Evolutionary conservation across 1,140 invertebrate genomes (phyloP).

Genomic region (Hycleus phaleratus): DNA sequence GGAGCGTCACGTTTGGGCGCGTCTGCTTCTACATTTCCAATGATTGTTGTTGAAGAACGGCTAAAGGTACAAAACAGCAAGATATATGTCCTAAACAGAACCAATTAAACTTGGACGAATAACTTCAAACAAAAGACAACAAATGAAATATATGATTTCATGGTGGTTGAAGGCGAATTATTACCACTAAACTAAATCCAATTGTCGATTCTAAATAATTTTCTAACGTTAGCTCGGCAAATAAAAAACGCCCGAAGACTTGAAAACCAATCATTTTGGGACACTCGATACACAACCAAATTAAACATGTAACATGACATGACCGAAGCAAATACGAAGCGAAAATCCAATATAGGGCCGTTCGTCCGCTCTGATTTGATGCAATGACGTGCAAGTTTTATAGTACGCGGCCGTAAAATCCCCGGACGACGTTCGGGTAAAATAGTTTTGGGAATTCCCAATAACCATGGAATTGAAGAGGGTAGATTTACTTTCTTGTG

Average conservation of each 20-base stretch:
- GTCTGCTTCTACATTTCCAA: too few species aligned
- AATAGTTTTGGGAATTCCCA: slow-evolving; percentile 7
- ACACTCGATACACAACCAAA: slow-evolving; percentile 3
- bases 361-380: slow-evolving; percentile 15
- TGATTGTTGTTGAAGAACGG: too few species aligned
- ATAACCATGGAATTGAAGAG: neutral
- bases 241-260: neutral
- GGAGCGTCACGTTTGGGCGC: too few species aligned
- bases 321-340: slow-evolving; percentile 1
- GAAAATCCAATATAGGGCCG: slow-evolving; percentile 20
- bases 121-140: slow-evolving; percentile 9
- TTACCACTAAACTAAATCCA: neutral
- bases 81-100: slow-evolving; percentile 11
- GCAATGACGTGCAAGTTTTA: slow-evolving; percentile 13
- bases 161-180: slow-evolving; percentile 2
- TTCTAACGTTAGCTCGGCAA: too few species aligned
- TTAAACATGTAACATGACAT: slow-evolving; percentile 12
- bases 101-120: slow-evolving; percentile 19
- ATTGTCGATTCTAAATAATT: too few species aligned
- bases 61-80: too few species aligned
- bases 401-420: slow-evolving; percentile 1
- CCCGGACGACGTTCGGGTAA: neutral
- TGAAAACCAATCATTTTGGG: slow-evolving; percentile 2
- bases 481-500: neutral
- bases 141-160: slow-evolving; percentile 15